Percentiles rank a stretch among this genome's conserved stretches.
Evolutionary conservation across 2,113 vertebrate genomes (phyloP).

Genomic region (Stigmatopora argus): DNA sequence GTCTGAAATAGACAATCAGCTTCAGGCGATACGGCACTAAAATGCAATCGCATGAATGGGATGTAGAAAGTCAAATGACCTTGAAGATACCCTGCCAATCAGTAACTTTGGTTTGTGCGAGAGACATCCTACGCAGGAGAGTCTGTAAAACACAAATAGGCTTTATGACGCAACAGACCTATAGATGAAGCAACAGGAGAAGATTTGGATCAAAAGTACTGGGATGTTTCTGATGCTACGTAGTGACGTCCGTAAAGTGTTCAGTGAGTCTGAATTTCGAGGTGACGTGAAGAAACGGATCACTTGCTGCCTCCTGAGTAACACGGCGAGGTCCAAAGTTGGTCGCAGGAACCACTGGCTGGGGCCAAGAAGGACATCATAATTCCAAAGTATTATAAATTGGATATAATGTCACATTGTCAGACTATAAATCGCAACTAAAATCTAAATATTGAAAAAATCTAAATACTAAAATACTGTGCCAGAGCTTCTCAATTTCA

Average conservation of each 20-base stretch:
- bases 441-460: too few relatives aligned
- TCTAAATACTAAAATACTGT: too few relatives aligned
- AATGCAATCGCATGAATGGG: too few relatives aligned
- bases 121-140: constrained; percentile 85
- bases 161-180: neutral
- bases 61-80: constrained; percentile 41
- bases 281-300: constrained; percentile 86
- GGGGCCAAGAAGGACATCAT: constrained; percentile 5
- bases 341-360: constrained; percentile 90
- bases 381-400: neutral
- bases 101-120: constrained; percentile 82
- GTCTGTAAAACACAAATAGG: constrained; percentile 58
- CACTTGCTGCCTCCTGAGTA: constrained; percentile 85
- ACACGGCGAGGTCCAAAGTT: constrained; percentile 75
- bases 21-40: constrained; percentile 14
- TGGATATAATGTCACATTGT: neutral
- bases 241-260: constrained; percentile 79
- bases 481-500: too few relatives aligned
- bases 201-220: constrained; percentile 51
- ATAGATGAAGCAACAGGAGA: constrained; percentile 1
- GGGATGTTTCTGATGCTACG: constrained; percentile 89
- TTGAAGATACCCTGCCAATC: constrained; percentile 94
- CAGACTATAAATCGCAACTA: too few relatives aligned
- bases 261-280: constrained; percentile 77
- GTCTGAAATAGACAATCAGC: constrained; percentile 62